Evolutionary conservation across 2,113 vertebrate genomes (phyloP), one percentile per base, ranked within the genome.

Genomic region (Onychostruthus taczanowskii): DNA sequence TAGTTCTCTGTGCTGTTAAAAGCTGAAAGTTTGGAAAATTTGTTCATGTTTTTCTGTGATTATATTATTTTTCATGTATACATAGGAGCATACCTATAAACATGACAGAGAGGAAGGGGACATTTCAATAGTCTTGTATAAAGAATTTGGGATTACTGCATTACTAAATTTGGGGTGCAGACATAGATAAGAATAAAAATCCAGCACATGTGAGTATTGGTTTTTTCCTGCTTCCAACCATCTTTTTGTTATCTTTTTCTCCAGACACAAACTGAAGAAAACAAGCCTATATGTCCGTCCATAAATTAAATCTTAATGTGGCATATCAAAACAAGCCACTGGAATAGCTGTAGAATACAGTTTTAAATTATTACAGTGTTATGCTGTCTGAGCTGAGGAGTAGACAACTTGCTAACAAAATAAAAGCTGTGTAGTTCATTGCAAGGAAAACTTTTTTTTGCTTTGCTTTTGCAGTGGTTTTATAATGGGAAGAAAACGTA

Each of bases 301-400:
- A 66, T 93, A 93, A 95, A 94, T 93, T 93, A 96, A 97, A 94
- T 55, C 84, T 52, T 94, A 86, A 58, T 53, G 49, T 44, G 16
- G 59, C 59, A 67, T 47, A 94, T 86, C 78, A 88, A 93, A 95
- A 70, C 63, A 70, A 80, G 35, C 19, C 78, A 47, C 74, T 44
- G 19, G 47, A 91, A 83, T 44, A 67, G 43, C 58, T 74, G 63
- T 46, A 74, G 50, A 74, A 93, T 22, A 81, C 3, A 67, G 30
- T 81, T 95, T 85, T 80, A 90, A 83, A 88, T 85, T 82, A 66
- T 83, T 63, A 11, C 39, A 67, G 24, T 28, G 15, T 44, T 95
- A 7, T 41, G 27, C 9, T 68, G 30, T 53, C 72, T 79, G 47
- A 94, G 89, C 58, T 59, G 39, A 88, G 67, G 16, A 74, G 67